These are phyloP conservation scores for Spea multiplicata DNA, from an alignment of 2,113 vertebrate genomes.

Conservation along the genomic window DNA sequence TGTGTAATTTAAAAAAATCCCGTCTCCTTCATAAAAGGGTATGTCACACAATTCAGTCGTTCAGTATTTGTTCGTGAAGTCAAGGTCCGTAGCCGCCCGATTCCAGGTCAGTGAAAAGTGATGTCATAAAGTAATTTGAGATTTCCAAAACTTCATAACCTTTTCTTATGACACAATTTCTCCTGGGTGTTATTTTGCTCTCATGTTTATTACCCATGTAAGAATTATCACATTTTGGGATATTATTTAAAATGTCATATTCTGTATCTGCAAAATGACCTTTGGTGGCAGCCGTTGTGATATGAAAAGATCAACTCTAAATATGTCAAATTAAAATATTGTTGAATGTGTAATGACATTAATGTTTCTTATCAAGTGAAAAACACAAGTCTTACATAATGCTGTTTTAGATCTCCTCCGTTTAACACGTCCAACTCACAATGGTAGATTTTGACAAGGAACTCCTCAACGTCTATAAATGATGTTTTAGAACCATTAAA, in stretches of 20 bases:
- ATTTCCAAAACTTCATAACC: not conserved
- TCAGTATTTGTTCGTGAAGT: no score
- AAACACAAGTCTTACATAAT: conserved; percentile 12
- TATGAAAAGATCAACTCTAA: conserved; percentile 32
- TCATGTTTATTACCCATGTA: conserved; percentile 27
- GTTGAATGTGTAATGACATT: conserved; percentile 31
- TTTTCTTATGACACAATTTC: not conserved
- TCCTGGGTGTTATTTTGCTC: conserved; percentile 15
- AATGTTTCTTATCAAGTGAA: conserved; percentile 35
- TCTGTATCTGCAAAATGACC: conserved; percentile 33
- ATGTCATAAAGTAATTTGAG: not conserved
- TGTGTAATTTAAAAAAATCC: no score
- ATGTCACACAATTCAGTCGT: no score
- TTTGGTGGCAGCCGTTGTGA: conserved; percentile 22
- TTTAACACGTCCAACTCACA: not conserved
- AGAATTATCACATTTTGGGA: conserved; percentile 40
- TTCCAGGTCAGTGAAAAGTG: not conserved
- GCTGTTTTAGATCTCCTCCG: not conserved
- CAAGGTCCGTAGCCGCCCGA: not conserved
- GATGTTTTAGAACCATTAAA: no score
- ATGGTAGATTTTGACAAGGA: not conserved
- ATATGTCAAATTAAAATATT: conserved; percentile 40
- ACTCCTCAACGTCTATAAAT: no score
- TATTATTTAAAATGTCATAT: conserved; percentile 34
- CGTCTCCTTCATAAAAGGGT: no score